Conservation (phyloP, 2,113 vertebrate species). For the Cygnus buccinator region DNA sequence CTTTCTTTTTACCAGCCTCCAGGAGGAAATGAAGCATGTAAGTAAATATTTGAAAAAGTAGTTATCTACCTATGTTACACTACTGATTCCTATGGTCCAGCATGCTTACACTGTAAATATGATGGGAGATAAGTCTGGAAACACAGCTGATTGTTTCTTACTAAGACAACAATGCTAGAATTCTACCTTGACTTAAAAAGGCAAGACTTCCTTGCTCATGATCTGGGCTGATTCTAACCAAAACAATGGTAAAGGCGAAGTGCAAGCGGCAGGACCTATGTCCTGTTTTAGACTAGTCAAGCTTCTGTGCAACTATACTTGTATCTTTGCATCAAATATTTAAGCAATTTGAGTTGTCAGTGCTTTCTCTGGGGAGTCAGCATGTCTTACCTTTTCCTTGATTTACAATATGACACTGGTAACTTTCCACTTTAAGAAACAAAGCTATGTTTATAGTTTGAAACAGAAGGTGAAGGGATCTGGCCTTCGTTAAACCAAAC, state of each 20-base stretch:
- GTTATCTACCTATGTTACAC: not conserved
- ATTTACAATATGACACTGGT: not conserved
- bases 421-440: not conserved
- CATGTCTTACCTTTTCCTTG: constrained; percentile 15
- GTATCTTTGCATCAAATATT: constrained; percentile 15
- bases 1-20: constrained; percentile 99
- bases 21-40: constrained; percentile 88
- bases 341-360: not conserved
- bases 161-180: not conserved
- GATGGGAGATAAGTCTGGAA: not conserved
- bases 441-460: not conserved
- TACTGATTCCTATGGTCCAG: not conserved
- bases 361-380: not conserved
- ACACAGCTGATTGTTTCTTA: constrained; percentile 4
- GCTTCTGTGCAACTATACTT: not conserved
- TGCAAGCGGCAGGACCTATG: not conserved
- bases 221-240: not conserved
- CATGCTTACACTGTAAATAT: not conserved
- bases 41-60: constrained; percentile 66
- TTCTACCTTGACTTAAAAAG: not conserved
- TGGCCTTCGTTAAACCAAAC: not conserved
- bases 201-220: not conserved
- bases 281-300: not conserved
- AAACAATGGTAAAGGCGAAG: not conserved
- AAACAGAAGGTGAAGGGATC: not conserved